Evolutionary conservation across 2,113 vertebrate species (phyloP).

Genomic region (Rhinolophus sinicus): DNA sequence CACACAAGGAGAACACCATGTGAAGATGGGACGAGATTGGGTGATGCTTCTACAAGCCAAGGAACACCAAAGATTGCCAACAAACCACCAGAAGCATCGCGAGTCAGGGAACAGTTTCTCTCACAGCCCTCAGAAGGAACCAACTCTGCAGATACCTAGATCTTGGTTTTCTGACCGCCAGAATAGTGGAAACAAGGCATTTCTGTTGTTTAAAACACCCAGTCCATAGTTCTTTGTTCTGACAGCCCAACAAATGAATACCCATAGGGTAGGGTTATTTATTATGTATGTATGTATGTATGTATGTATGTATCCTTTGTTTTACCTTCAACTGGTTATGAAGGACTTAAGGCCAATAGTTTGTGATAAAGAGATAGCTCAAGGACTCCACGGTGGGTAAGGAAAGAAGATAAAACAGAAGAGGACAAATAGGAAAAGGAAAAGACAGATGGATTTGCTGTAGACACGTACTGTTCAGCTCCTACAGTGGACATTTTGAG

Average conservation of each 20-base stretch:
- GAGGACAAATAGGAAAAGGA: background rate
- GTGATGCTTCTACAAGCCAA: background rate
- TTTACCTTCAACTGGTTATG: background rate
- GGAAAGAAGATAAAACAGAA: background rate
- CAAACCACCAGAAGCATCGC: background rate
- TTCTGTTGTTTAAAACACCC: background rate
- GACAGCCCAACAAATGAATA: background rate
- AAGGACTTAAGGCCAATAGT: background rate
- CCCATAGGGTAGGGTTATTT: background rate
- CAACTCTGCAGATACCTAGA: background rate
- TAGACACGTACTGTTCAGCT: background rate
- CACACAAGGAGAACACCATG: background rate
- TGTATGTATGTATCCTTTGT: too few relatives aligned
- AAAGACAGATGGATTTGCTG: background rate
- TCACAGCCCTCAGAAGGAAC: background rate
- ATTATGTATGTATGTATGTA: too few relatives aligned
- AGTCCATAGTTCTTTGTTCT: background rate
- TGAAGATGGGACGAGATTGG: background rate
- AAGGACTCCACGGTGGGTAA: background rate
- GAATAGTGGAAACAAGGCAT: background rate
- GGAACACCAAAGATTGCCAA: background rate
- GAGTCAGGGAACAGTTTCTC: fast-evolving
- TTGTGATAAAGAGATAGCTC: background rate
- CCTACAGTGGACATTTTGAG: background rate
- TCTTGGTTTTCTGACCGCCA: background rate